Evolutionary conservation across 2,797 vertebrate genomes (phyloP).

Genomic region (Sebastes hubbsi): DNA sequence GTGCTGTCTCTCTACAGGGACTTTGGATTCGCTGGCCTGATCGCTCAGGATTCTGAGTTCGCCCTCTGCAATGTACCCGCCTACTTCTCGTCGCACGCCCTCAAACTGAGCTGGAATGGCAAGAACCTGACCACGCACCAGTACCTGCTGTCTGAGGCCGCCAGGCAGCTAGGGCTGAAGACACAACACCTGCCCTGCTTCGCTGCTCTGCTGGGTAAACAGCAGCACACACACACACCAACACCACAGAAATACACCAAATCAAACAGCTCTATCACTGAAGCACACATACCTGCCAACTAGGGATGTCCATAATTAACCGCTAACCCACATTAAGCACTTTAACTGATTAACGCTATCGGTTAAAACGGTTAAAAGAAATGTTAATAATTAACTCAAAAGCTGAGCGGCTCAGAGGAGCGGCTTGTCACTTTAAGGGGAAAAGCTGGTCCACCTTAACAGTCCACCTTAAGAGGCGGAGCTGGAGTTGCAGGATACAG

Average conservation of each 20-base stretch:
- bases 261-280: not conserved
- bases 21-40: constrained; percentile 91
- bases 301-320: no score
- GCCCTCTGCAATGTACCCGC: constrained; percentile 92
- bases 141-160: constrained; percentile 92
- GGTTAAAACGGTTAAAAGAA: no score
- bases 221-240: not conserved
- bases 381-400: no score
- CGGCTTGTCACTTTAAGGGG: no score
- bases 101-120: constrained; percentile 95
- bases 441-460: no score
- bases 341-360: no score
- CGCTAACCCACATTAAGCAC: no score
- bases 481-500: no score
- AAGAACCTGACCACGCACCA: constrained; percentile 95
- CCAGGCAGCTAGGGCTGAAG: constrained; percentile 91
- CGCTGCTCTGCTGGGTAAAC: constrained; percentile 90
- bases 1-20: constrained; percentile 93
- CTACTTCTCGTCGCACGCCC: constrained; percentile 93
- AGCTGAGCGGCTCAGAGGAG: no score
- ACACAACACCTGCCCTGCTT: constrained; percentile 92
- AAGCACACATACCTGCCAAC: not conserved
- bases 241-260: not conserved
- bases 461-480: no score
- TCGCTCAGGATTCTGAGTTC: constrained; percentile 94